Evolutionary conservation across 2,888 invertebrate species (phyloP), one percentile per base, ranked within the genome.

Genomic region (Pollenia angustigena): DNA sequence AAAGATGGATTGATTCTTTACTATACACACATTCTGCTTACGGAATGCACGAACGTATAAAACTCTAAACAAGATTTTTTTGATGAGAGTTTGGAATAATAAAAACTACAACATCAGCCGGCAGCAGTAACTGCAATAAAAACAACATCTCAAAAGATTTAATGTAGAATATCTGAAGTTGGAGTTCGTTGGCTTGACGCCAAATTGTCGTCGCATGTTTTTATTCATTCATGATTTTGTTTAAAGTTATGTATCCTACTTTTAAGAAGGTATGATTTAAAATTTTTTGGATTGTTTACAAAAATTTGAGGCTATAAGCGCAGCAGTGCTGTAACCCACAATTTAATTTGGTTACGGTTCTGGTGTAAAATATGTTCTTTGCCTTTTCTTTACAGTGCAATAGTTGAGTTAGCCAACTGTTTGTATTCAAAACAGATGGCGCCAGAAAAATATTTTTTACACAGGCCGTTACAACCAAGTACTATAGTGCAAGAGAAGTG

Each of bases 131-230:
- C 18, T 50, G 23, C 42, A 56, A 32, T 9, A 62, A 40, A 1
- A 23, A 23, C 54, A 71, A 60, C 79, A 69, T 60, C 50, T 32
- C 32, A 32, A 48, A 69, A 4, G 81, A 44, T 75, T 68, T 46
- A 44, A 68, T 66, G 18, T 72, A 54, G 54, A 79, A 71, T 69
- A 68, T 68, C 18, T 69, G 9, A 7, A 68, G 8, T 18, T 68
- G 46, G n/a, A 72, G 76, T 87, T 81, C 68, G 81, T 78, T 84
- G 76, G 83, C 68, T 72, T 74, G 87, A 84, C 78, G 84, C 84
- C 87, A 87, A 84, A 81, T 84, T 87, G 83, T 87, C 87, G 83
- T 87, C 87, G 83, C 83, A 78, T 83, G 87, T 87, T 80, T 46
- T 78, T 44, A 52, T 81, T 72, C 78, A 74, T 84, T 69, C 78